A percentile compares a stretch with the other conserved stretches of the same genome.
Evolutionary conservation across 1,140 invertebrate species (phyloP).

Genomic region (Bombus turneri): DNA sequence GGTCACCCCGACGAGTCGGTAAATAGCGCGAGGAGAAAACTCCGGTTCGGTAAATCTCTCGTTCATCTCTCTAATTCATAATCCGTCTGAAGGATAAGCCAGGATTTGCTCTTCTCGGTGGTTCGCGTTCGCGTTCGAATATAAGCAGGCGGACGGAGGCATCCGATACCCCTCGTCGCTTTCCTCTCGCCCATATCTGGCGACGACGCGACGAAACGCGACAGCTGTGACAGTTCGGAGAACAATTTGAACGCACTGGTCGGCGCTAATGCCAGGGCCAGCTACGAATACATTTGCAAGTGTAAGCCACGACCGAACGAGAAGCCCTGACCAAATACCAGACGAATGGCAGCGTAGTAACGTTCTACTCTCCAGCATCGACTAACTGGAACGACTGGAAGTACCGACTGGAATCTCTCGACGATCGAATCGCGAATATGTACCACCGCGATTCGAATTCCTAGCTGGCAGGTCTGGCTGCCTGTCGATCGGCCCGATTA

Average conservation of each 20-base stretch:
- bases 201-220: not conserved
- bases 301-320: conserved; percentile 53
- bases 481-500: conserved; percentile 40
- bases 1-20: not conserved
- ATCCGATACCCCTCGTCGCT: too few relatives aligned
- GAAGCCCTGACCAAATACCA: conserved; percentile 64
- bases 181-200: too few relatives aligned
- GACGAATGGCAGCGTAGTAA: conserved; percentile 29
- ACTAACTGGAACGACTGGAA: conserved; percentile 53
- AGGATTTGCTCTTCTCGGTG: conserved; percentile 7
- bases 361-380: not conserved
- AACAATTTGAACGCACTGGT: conserved; percentile 50
- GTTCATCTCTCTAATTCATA: conserved; percentile 1
- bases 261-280: conserved; percentile 61
- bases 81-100: conserved; percentile 30
- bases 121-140: too few relatives aligned
- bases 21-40: not conserved
- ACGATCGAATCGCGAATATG: conserved; percentile 59
- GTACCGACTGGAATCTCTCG: conserved; percentile 38
- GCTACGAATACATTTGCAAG: conserved; percentile 73
- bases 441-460: conserved; percentile 49
- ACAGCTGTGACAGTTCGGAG: conserved; percentile 31
- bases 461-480: conserved; percentile 23
- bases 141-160: too few relatives aligned
- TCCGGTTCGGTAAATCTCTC: not conserved